phyloP scores from a whole-genome alignment of 2,888 invertebrate species.

The Acholoe squamosa region DNA sequence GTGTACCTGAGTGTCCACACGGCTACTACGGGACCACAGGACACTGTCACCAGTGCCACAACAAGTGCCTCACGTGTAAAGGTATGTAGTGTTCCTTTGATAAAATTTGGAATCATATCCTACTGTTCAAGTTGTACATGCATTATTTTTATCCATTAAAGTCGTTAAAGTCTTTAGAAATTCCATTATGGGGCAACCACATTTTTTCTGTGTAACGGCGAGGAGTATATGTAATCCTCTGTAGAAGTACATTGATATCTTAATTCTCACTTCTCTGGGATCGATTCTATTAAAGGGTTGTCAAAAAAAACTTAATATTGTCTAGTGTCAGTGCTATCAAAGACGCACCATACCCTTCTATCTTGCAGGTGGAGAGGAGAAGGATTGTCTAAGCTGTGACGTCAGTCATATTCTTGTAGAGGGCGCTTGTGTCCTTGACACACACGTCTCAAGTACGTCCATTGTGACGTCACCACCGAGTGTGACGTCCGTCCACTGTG shows the following conservation, averaged over 20 bases:
- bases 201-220: too few species aligned
- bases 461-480: slow-evolving; percentile 15
- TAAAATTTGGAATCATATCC: neutral
- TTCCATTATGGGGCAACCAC: too few species aligned
- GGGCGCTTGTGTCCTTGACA: slow-evolving; percentile 44
- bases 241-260: too few species aligned
- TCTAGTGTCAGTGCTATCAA: too few species aligned
- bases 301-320: too few species aligned
- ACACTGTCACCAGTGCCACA: slow-evolving; percentile 31
- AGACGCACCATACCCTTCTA: too few species aligned
- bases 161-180: too few species aligned
- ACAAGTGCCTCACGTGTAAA: neutral
- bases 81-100: neutral
- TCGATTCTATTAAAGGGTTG: too few species aligned
- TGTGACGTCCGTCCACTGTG: neutral
- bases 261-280: too few species aligned
- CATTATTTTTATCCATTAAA: neutral
- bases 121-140: neutral
- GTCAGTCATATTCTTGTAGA: slow-evolving; percentile 29
- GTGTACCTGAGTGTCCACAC: slow-evolving; percentile 63
- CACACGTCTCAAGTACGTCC: slow-evolving; percentile 7
- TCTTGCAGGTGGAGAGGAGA: slow-evolving; percentile 47
- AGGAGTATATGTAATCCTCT: too few species aligned
- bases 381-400: slow-evolving; percentile 59
- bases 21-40: slow-evolving; percentile 4